Evolutionary conservation across 2,888 invertebrate species (phyloP).

Genomic region (Petrolisthes cinctipes): DNA sequence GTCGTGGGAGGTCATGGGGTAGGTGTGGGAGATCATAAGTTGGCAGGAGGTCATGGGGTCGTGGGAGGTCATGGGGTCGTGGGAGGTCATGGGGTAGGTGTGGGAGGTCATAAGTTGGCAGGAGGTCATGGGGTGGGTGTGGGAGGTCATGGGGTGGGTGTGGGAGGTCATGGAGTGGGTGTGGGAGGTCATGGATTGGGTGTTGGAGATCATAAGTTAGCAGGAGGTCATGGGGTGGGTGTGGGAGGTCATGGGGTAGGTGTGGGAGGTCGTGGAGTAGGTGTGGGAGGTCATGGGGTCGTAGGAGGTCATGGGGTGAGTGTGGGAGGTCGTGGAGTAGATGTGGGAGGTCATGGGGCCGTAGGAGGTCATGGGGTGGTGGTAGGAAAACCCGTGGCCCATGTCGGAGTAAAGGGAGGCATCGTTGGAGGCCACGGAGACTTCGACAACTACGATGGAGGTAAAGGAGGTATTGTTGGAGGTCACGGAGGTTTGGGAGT

Average conservation of each 20-base stretch:
- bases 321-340: background rate
- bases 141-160: background rate
- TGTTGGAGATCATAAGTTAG: background rate
- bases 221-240: background rate
- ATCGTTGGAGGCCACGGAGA: conserved; percentile 1
- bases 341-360: background rate
- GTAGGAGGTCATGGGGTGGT: background rate
- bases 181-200: background rate
- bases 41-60: too few species aligned
- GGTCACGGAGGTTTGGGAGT: background rate
- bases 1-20: too few species aligned
- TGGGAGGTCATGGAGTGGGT: background rate
- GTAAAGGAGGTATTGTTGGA: background rate
- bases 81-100: too few species aligned
- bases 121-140: background rate
- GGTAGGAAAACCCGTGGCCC: background rate
- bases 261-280: background rate
- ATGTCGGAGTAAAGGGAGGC: background rate
- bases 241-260: background rate
- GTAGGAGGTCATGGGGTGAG: background rate
- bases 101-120: background rate
- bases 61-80: background rate
- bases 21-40: background rate
- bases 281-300: background rate
- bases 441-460: background rate